These are phyloP conservation scores for Toxostoma redivivum DNA, from an alignment of 2,113 vertebrate species.

Conservation along the genomic window DNA sequence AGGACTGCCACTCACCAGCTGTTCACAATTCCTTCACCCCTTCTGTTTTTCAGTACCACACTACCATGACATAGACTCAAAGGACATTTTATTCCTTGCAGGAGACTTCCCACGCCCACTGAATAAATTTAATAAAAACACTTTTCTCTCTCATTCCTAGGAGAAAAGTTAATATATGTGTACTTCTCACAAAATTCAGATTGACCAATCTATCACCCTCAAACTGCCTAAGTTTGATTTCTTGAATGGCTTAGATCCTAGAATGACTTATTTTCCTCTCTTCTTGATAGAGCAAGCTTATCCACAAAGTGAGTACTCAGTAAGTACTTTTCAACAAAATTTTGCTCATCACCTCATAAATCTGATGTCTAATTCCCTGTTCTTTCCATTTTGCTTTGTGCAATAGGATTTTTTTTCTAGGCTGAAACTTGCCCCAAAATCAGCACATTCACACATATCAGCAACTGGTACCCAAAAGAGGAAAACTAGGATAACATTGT, in stretches of 20 bases:
- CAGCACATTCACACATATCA: background rate
- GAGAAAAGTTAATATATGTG: background rate
- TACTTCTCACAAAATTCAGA: background rate
- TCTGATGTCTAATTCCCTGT: background rate
- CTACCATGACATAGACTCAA: background rate
- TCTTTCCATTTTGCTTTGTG: background rate
- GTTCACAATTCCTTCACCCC: conserved; percentile 48
- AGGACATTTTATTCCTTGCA: conserved; percentile 15
- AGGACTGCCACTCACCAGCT: conserved; percentile 58
- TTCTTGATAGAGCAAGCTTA: background rate
- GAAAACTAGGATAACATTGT: background rate
- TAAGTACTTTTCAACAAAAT: background rate
- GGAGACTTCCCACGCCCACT: background rate
- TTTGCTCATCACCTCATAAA: background rate
- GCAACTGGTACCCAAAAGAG: background rate
- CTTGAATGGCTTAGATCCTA: background rate
- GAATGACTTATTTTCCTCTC: background rate
- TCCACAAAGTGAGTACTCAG: background rate
- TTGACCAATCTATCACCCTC: background rate
- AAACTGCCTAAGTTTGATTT: background rate
- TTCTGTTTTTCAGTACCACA: conserved; percentile 31
- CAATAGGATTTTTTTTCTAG: background rate
- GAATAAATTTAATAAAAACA: background rate
- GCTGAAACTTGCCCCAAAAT: background rate
- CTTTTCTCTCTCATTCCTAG: background rate